Conservation (phyloP, 2,888 invertebrate genomes). For the Thumatha senex region DNA sequence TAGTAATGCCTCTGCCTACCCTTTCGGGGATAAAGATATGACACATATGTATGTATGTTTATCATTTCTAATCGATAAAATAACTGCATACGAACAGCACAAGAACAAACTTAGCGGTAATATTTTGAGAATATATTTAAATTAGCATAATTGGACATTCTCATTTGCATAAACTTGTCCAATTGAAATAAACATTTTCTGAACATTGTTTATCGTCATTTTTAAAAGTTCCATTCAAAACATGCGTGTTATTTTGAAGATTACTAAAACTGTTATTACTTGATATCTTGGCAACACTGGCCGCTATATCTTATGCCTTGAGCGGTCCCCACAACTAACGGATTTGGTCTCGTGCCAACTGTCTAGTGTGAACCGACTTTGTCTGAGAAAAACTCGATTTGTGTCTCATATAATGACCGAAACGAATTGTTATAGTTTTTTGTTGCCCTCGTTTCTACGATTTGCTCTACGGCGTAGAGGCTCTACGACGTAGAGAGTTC, state of each 20-base stretch:
- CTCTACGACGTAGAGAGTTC: neutral
- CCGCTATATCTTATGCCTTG: slow-evolving; percentile 28
- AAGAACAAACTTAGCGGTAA: no score
- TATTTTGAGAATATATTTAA: no score
- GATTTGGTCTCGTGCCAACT: slow-evolving; percentile 57
- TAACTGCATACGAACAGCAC: no score
- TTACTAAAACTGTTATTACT: slow-evolving; percentile 3
- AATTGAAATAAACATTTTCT: neutral
- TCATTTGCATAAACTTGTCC: neutral
- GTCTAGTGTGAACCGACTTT: slow-evolving; percentile 51
- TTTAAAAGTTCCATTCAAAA: neutral
- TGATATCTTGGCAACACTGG: neutral
- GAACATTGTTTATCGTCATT: neutral
- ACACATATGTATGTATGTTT: no score
- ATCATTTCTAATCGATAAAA: no score
- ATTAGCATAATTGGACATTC: no score
- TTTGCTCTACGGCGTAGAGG: slow-evolving; percentile 26
- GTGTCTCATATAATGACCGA: slow-evolving; percentile 60
- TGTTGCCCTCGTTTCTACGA: slow-evolving; percentile 36
- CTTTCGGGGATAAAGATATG: no score
- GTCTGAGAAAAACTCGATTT: slow-evolving; percentile 64
- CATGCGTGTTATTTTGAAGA: neutral
- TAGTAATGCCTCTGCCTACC: no score
- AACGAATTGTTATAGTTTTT: slow-evolving; percentile 55
- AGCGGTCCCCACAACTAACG: slow-evolving; percentile 23